phyloP scores from a whole-genome alignment of 2,113 vertebrate genomes.

The Penelope pileata region DNA sequence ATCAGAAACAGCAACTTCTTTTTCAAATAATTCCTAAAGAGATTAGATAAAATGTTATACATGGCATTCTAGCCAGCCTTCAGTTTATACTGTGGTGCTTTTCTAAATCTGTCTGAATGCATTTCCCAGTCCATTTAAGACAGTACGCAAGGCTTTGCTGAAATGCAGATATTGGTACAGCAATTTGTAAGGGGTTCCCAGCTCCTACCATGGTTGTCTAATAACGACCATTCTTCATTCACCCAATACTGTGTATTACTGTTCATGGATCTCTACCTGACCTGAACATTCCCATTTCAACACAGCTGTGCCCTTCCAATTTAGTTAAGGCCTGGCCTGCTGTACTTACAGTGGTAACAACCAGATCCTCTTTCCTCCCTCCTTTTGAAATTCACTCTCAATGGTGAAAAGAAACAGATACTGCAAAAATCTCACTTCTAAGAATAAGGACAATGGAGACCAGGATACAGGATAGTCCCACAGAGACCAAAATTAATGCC shows the following conservation, averaged over 20 bases:
- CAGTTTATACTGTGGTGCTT: neutral
- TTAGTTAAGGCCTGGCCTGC: neutral
- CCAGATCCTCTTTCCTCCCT: neutral
- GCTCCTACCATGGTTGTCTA: neutral
- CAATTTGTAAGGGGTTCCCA: neutral
- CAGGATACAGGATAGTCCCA: neutral
- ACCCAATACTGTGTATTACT: accelerated
- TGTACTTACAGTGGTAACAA: neutral
- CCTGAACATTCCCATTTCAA: neutral
- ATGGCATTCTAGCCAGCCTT: neutral
- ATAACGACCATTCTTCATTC: neutral
- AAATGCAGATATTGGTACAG: neutral
- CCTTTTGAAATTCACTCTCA: neutral
- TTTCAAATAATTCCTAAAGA: neutral
- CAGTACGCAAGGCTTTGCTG: neutral
- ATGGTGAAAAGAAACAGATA: neutral
- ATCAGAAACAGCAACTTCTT: neutral
- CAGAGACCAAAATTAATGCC: neutral
- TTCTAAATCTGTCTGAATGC: neutral
- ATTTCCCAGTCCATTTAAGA: neutral
- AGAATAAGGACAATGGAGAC: neutral
- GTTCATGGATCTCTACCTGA: neutral
- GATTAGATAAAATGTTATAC: neutral
- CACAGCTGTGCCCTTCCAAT: neutral
- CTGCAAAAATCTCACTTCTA: neutral